A percentile compares a stretch with the other conserved stretches of the same genome.
Evolutionary conservation across 2,797 vertebrate genomes (phyloP).

Genomic region (Microctenopoma steveboyesi): DNA sequence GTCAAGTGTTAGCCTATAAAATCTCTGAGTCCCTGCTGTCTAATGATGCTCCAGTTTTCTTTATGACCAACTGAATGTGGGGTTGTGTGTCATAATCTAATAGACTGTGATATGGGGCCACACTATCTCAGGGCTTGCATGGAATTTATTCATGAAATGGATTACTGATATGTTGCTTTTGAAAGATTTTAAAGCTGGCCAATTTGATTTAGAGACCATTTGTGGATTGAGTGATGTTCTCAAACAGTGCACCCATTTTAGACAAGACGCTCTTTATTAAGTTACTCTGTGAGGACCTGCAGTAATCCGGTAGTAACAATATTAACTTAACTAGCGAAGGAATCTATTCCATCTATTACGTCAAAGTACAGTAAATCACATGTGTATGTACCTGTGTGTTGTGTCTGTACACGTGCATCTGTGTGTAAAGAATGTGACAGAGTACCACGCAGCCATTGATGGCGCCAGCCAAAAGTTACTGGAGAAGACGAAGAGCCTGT

Average conservation of each 20-base stretch:
- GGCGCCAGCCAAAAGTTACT: constrained; percentile 87
- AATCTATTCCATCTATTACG: not conserved
- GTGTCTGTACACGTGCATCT: not conserved
- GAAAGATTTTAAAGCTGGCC: constrained; percentile 9
- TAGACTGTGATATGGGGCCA: constrained; percentile 8
- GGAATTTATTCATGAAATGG: constrained; percentile 49
- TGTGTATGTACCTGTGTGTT: not conserved
- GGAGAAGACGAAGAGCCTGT: constrained; percentile 86
- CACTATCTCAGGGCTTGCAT: constrained; percentile 4
- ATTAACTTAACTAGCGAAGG: constrained; percentile 10
- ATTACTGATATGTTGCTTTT: constrained; percentile 13
- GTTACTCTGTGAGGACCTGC: constrained; percentile 36
- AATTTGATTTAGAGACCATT: constrained; percentile 53
- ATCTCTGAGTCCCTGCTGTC: not conserved
- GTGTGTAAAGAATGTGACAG: constrained; percentile 84
- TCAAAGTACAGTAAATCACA: not conserved
- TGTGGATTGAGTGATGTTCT: constrained; percentile 38
- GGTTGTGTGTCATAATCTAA: constrained; percentile 29
- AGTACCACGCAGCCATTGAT: constrained; percentile 92
- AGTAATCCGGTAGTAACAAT: constrained; percentile 19
- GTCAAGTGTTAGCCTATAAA: constrained; percentile 8
- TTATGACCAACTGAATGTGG: constrained; percentile 15
- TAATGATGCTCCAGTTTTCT: constrained; percentile 11
- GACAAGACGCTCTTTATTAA: constrained; percentile 34
- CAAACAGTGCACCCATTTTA: constrained; percentile 36